Base-by-base conservation (phyloP, 1,140 invertebrate genomes). In the Zaprionus kolodkinae region DNA sequence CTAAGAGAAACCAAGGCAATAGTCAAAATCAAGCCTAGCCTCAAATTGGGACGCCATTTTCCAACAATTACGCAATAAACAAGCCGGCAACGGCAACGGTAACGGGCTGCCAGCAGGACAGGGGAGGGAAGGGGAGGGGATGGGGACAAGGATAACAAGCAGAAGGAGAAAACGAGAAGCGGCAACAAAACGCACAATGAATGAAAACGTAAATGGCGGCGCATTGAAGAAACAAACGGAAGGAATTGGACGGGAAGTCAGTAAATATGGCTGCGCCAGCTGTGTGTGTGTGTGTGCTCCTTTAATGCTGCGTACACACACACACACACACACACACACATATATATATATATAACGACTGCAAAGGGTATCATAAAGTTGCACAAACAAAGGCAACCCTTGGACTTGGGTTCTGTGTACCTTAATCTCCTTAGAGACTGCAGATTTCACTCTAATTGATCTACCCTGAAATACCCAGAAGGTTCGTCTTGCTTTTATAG, bases 41-140 rank as follows among this genome's bases (percentile, higher is more conserved):
- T 43, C 25, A 69, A 72, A 70, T 56, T 56, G 30, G 57, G 69
- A 67, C 48, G 66, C 69, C 66, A 71, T 79, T 84, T 79, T 68
- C 73, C 65, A 79, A 70, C 76, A 65, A 71, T 83, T 84, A 79
- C 75, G 66, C 61, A 82, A 78, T 68, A 68, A 75, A 68, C 80
- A 83, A 70, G 30, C 56, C 38, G 64, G 36, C 38, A 48, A 55
- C 21, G 45, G 25, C 4, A 27, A 27, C 25, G 59, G 11, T 38
- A 48, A 56, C 11, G 36, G 38, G 48, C 57, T 36, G 40, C n/a
- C 11, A 2, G 13, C 10, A 70, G 35, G 13, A 54, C 36, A 40
- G 63, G 25, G 33, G 21, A 35, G 25, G 17, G 27, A 17, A 27
- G 12, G 30, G 10, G 30, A 62, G n/a, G n/a, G n/a, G n/a, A n/a